These are phyloP conservation scores for Diorhabda elongata DNA, from an alignment of 1,140 invertebrate genomes.

Conservation along the genomic window DNA sequence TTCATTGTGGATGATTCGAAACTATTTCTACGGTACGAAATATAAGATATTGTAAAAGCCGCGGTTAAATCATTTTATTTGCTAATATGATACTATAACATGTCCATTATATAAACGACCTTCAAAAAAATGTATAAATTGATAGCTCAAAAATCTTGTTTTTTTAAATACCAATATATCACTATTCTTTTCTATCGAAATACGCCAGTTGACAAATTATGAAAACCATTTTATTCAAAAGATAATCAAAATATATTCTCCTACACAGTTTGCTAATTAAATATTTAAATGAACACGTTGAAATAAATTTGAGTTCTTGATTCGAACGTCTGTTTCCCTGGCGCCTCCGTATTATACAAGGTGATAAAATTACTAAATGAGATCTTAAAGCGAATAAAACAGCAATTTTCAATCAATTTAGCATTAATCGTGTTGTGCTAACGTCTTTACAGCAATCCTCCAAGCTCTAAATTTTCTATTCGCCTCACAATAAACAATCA, in stretches of 20 bases:
- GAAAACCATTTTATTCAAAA: neutral
- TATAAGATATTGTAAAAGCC: too few species aligned
- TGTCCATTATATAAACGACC: neutral
- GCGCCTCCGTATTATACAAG: neutral
- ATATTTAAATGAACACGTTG: neutral
- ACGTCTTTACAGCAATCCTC: too few species aligned
- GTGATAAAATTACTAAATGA: neutral
- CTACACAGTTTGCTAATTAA: conserved; percentile 2
- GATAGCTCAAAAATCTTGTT: neutral
- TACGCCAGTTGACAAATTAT: neutral
- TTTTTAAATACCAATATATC: neutral
- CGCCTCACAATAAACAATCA: too few species aligned
- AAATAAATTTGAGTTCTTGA: conserved; percentile 1
- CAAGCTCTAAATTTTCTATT: too few species aligned
- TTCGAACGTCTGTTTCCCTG: neutral
- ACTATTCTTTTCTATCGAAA: neutral
- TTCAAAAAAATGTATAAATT: neutral
- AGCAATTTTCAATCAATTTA: too few species aligned
- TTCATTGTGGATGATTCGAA: too few species aligned
- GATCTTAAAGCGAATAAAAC: too few species aligned
- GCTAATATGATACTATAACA: too few species aligned
- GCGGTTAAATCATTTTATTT: too few species aligned
- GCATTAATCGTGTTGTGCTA: too few species aligned
- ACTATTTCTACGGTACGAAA: too few species aligned
- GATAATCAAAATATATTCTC: conserved; percentile 1